Evolutionary conservation across 1,140 invertebrate genomes (phyloP).

Genomic region (Lasioglossum baleicum): DNA sequence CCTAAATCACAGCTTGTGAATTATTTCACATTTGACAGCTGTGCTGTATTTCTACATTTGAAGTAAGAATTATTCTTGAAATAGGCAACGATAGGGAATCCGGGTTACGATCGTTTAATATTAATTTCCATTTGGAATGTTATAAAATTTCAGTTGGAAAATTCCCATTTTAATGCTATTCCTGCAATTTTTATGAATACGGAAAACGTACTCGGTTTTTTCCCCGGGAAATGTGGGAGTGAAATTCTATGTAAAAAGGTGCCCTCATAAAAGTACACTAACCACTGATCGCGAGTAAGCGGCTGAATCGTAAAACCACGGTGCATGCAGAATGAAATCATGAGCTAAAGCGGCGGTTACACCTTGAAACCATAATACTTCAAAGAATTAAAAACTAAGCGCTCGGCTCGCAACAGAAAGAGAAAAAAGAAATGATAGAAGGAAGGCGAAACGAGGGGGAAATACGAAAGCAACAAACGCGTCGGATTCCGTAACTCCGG

Average conservation of each 20-base stretch:
- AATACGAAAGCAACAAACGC: neutral
- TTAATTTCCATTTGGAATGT: too few species aligned
- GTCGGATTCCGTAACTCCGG: neutral
- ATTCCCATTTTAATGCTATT: neutral
- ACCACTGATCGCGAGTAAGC: slow-evolving; percentile 31
- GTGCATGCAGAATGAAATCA: slow-evolving; percentile 35
- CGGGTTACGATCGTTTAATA: too few species aligned
- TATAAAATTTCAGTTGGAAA: neutral
- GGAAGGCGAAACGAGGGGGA: neutral
- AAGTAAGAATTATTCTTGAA: too few species aligned
- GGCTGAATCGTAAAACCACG: slow-evolving; percentile 39
- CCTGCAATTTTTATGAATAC: neutral
- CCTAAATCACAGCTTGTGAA: too few species aligned
- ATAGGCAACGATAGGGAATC: too few species aligned
- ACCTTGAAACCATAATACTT: slow-evolving; percentile 24
- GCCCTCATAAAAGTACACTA: slow-evolving; percentile 4
- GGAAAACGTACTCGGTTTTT: neutral
- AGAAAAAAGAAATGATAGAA: neutral
- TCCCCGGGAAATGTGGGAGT: neutral
- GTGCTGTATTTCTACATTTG: too few species aligned
- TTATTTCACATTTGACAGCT: too few species aligned
- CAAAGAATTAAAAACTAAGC: slow-evolving; percentile 24
- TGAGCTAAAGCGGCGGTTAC: slow-evolving; percentile 34
- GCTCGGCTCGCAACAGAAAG: neutral
- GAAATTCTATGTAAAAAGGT: slow-evolving; percentile 12